Conservation (phyloP, 2,888 invertebrate genomes). For the Drosophila robusta region DNA sequence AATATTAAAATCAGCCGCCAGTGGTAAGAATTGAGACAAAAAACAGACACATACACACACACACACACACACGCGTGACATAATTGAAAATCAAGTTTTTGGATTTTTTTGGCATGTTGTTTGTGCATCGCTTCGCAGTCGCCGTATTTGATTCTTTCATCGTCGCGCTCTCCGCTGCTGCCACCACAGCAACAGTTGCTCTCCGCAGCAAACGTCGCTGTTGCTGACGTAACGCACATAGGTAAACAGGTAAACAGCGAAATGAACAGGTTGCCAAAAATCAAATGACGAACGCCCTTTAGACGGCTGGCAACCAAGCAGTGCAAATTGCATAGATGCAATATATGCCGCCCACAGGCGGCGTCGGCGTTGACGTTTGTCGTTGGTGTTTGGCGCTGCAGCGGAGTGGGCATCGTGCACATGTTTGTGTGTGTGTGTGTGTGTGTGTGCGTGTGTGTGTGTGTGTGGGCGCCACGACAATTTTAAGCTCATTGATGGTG, state of each 20-base stretch:
- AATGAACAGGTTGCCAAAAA: slow-evolving; percentile 50
- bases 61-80: background rate
- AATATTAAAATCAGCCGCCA: slow-evolving; percentile 46
- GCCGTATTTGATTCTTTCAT: slow-evolving; percentile 27
- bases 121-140: slow-evolving; percentile 15
- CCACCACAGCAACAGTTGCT: slow-evolving; percentile 4
- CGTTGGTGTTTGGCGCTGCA: slow-evolving; percentile 15
- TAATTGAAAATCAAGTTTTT: slow-evolving; percentile 54
- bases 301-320: slow-evolving; percentile 30
- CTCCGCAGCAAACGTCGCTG: too few relatives aligned
- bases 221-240: slow-evolving; percentile 42
- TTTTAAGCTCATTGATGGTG: slow-evolving; percentile 62
- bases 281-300: slow-evolving; percentile 28
- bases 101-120: slow-evolving; percentile 40
- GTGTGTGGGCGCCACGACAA: slow-evolving; percentile 53
- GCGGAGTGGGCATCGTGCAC: slow-evolving; percentile 44
- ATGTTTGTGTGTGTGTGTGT: slow-evolving; percentile 31
- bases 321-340: slow-evolving; percentile 22
- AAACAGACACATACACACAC: slow-evolving; percentile 5
- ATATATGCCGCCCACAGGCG: too few relatives aligned
- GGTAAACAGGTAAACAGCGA: slow-evolving; percentile 4
- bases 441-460: slow-evolving; percentile 37
- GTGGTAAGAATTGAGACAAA: slow-evolving; percentile 31
- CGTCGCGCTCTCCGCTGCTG: slow-evolving; percentile 11
- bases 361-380: slow-evolving; percentile 5